Evolutionary conservation across 2,113 vertebrate genomes (phyloP).

Genomic region (Numenius arquata): DNA sequence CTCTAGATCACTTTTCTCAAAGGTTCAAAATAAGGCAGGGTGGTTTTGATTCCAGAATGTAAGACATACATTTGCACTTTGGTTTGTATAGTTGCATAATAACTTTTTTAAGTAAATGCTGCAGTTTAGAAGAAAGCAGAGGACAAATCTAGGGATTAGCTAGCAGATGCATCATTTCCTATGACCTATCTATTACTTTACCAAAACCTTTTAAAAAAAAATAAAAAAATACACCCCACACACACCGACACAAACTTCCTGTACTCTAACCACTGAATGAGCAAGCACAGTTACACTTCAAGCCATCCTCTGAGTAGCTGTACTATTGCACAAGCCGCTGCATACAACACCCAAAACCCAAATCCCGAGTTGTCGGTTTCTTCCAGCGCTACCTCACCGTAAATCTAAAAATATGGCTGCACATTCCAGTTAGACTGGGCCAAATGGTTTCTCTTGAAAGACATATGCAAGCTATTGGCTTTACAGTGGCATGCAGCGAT

Average conservation of each 20-base stretch:
- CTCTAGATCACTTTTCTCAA: not conserved
- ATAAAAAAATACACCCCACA: not conserved
- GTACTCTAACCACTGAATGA: constrained; percentile 49
- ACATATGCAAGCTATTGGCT: not conserved
- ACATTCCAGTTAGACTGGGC: not conserved
- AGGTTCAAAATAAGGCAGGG: not conserved
- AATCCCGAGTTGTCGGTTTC: not conserved
- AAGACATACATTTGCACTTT: not conserved
- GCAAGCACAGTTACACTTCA: constrained; percentile 31
- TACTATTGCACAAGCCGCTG: constrained; percentile 47
- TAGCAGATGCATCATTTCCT: constrained; percentile 54
- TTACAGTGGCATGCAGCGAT: not conserved
- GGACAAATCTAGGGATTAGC: constrained; percentile 37
- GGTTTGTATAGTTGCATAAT: not conserved
- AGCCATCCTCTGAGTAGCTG: constrained; percentile 34
- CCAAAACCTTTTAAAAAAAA: not conserved
- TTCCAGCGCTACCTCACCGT: not conserved
- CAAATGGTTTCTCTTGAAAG: not conserved
- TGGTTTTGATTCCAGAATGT: not conserved
- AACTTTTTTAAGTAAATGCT: constrained; percentile 6
- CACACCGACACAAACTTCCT: constrained; percentile 39
- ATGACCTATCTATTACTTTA: constrained; percentile 55
- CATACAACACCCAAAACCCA: constrained; percentile 26
- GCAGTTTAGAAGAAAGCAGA: constrained; percentile 22
- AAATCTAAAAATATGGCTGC: not conserved